Evolutionary conservation across 2,888 invertebrate species (phyloP).

Genomic region (Serripes groenlandicus): DNA sequence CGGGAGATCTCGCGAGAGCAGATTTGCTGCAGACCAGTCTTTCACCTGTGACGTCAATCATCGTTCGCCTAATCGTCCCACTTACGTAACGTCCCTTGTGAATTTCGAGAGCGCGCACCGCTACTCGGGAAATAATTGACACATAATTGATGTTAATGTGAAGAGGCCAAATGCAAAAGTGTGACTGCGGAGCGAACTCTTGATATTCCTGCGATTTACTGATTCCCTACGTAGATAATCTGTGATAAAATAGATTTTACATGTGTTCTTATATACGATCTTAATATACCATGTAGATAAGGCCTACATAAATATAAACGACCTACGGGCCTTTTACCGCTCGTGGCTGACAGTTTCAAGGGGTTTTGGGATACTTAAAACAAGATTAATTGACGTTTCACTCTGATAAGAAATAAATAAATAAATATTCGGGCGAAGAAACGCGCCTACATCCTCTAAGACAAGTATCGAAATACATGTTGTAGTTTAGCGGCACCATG

Average conservation of each 20-base stretch:
- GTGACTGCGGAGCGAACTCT: constrained; percentile 38
- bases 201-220: constrained; percentile 54
- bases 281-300: constrained; percentile 53
- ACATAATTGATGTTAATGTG: constrained; percentile 69
- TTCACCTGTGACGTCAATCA: constrained; percentile 64
- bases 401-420: constrained; percentile 12
- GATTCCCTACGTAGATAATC: constrained; percentile 51
- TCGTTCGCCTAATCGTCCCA: constrained; percentile 33
- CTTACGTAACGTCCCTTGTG: constrained; percentile 61
- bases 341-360: constrained; percentile 22
- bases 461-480: constrained; percentile 22
- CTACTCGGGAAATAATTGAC: constrained; percentile 65
- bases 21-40: constrained; percentile 17
- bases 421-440: constrained; percentile 2
- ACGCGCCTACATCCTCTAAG: neutral
- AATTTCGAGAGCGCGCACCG: constrained; percentile 58
- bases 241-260: constrained; percentile 61
- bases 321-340: constrained; percentile 18
- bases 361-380: neutral
- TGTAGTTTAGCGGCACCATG: neutral
- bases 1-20: constrained; percentile 18
- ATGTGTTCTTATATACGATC: constrained; percentile 50
- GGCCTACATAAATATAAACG: constrained; percentile 19
- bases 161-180: constrained; percentile 28
- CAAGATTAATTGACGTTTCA: constrained; percentile 17